These are phyloP conservation scores for Morelia viridis DNA, from an alignment of 2,797 vertebrate species.

Conservation along the genomic window DNA sequence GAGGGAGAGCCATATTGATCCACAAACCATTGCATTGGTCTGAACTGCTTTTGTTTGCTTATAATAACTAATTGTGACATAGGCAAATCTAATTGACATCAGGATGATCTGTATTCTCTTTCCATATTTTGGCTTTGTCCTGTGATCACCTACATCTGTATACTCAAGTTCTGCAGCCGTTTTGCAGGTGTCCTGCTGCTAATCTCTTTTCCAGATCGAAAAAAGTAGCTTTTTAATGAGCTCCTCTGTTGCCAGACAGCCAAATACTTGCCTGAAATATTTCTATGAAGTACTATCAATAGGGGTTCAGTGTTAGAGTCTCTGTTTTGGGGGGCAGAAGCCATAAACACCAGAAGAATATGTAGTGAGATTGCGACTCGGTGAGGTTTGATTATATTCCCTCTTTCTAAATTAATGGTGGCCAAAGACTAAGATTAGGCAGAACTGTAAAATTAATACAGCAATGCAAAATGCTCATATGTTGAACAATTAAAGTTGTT, in stretches of 20 bases:
- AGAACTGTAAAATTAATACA: constrained; percentile 31
- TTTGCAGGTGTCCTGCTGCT: background rate
- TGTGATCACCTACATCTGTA: background rate
- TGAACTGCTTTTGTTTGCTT: background rate
- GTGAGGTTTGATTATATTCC: constrained; percentile 48
- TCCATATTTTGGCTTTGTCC: background rate
- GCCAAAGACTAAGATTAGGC: constrained; percentile 15
- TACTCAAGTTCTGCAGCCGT: background rate
- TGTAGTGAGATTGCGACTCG: background rate
- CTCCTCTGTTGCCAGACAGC: constrained; percentile 36
- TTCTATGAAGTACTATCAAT: background rate
- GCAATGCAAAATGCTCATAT: constrained; percentile 34
- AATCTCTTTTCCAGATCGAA: constrained; percentile 2
- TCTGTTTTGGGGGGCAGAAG: background rate
- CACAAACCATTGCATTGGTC: background rate
- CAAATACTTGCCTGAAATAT: constrained; percentile 11
- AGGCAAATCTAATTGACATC: background rate
- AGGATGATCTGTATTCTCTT: background rate
- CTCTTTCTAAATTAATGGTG: constrained; percentile 43
- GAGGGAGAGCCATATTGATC: no score
- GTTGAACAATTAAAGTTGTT: background rate
- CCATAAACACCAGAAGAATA: background rate
- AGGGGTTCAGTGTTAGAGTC: constrained; percentile 29
- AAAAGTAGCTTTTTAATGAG: constrained; percentile 38
- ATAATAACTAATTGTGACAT: background rate